These are phyloP conservation scores for Peromyscus attwateri DNA, from an alignment of 2,797 vertebrate species.

Conservation along the genomic window DNA sequence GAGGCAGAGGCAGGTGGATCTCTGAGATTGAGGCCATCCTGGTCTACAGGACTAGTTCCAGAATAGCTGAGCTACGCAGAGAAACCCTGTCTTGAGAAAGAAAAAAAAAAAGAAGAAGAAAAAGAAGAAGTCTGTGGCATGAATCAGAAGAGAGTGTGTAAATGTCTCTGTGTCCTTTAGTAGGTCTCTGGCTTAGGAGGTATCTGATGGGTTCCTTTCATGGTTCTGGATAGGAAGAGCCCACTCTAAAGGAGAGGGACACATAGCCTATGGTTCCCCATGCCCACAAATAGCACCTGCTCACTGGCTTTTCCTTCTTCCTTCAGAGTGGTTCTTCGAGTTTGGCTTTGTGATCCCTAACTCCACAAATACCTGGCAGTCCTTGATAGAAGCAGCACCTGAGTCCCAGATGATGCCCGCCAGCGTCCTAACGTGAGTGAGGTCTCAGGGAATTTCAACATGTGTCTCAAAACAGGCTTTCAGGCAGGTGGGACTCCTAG, in stretches of 20 bases:
- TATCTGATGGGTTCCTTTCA: slow-evolving; percentile 8
- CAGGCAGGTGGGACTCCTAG: not conserved
- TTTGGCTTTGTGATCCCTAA: slow-evolving; percentile 99
- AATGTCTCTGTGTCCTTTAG: not conserved
- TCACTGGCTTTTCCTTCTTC: slow-evolving; percentile 77
- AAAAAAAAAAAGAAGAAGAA: not conserved
- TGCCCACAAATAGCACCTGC: not conserved
- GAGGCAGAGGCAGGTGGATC: not conserved
- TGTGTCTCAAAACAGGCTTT: not conserved
- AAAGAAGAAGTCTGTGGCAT: not conserved
- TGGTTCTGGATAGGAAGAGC: not conserved
- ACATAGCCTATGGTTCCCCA: not conserved
- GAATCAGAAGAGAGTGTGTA: not conserved
- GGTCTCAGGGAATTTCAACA: not conserved
- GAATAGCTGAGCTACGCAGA: not conserved
- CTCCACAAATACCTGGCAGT: slow-evolving; percentile 99
- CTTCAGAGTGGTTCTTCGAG: slow-evolving; percentile 99
- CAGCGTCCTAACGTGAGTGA: slow-evolving; percentile 98
- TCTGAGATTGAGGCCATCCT: not conserved
- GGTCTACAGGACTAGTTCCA: not conserved
- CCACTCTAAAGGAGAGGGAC: not conserved
- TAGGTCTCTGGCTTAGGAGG: not conserved
- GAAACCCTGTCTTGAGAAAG: not conserved
- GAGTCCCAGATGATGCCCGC: slow-evolving; percentile 99
- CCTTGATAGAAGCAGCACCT: slow-evolving; percentile 99